A percentile compares a stretch with the other conserved stretches of the same genome.
Conservation (phyloP, 35 echinoderm and acorn worm genomes). For the Lytechinus pictus region DNA sequence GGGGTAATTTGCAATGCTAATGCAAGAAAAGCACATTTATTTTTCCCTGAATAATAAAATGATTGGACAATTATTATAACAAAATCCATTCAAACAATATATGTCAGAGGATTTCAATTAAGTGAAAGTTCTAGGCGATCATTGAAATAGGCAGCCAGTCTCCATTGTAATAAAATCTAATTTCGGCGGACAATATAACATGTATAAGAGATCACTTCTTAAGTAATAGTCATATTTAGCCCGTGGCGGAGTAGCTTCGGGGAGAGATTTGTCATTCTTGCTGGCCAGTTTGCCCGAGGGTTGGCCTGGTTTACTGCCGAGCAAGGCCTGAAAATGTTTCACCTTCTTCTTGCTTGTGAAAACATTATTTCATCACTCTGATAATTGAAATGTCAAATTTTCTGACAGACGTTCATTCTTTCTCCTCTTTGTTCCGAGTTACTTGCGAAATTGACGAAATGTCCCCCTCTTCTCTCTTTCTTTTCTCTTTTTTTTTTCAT, state of each 20-base stretch:
- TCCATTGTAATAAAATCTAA: slow-evolving; percentile 14
- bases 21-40: neutral
- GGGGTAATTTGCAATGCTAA: neutral
- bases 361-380: slow-evolving; percentile 47
- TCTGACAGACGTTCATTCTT: slow-evolving; percentile 36
- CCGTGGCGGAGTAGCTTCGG: neutral
- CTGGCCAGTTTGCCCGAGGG: neutral
- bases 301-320: neutral
- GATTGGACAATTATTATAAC: neutral
- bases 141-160: neutral
- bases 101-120: neutral
- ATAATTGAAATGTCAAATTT: slow-evolving; percentile 43
- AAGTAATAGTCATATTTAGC: slow-evolving; percentile 32
- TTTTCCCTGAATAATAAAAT: neutral
- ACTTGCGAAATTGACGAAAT: neutral
- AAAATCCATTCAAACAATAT: neutral
- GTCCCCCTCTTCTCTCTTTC: neutral
- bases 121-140: neutral
- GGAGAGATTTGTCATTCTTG: neutral
- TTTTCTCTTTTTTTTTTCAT: neutral
- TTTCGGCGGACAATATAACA: neutral
- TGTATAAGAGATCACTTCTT: slow-evolving; percentile 18
- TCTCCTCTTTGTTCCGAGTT: slow-evolving; percentile 20
- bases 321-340: slow-evolving; percentile 8
- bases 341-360: neutral